Evolutionary conservation across 2,113 vertebrate species (phyloP), one percentile per base, ranked within the genome.

Genomic region (Fukomys damarensis): DNA sequence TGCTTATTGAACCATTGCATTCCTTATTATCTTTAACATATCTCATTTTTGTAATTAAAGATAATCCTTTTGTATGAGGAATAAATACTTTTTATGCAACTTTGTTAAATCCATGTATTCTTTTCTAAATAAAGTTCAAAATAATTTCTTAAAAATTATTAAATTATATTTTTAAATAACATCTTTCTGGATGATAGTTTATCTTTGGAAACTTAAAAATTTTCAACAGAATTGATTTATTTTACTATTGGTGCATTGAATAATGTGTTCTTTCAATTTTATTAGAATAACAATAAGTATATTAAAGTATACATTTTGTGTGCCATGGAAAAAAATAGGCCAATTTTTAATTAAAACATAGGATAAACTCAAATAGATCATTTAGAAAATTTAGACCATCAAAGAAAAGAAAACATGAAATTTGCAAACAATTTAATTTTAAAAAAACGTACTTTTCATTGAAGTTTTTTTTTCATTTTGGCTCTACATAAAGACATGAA

Each of bases 1-100:
- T 94, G 46, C 65, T 97, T 14, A 86, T 2, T 97, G 84, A 95
- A 93, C 46, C 90, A n/a, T 92, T 96, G 11, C 35, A 43, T 81
- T 94, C 5, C 46, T 82, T 90, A 92, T 74, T 95, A 35, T 49
- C 16, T 93, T 92, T 41, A 87, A 95, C 77, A 30, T 85, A 86
- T 41, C 38, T 70, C 17, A 77, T 90, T 91, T 74, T 89, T 90
- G 9, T 46, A 87, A 93, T 72, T 90, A 89, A 86, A 85, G 68
- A 84, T 61, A 68, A 19, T 79, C 5, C 11, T 77, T 88, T 32
- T 68, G 10, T 12, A 63, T 10, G 88, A 24, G 30, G 8, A 95
- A 54, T 59, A 7, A n/a, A 52, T 83, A 92, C 30, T 80, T 88
- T 84, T 87, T 70, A 19, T 85, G 94, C 91, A 52, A 2, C 7